Evolutionary conservation across 2,888 invertebrate genomes (phyloP).

Genomic region (Zhengitettix transpicula): DNA sequence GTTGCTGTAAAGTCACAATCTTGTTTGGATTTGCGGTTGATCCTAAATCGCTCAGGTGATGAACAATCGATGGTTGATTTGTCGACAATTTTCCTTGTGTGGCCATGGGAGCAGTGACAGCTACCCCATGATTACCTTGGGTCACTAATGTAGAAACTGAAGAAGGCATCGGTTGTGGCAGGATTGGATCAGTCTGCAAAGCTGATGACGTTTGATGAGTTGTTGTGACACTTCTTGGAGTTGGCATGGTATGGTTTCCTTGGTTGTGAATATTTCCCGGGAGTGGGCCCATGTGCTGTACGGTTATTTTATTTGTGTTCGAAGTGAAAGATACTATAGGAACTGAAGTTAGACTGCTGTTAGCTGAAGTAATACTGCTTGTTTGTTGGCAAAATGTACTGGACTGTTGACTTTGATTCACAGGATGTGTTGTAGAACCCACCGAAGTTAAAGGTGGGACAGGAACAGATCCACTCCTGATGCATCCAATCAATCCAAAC

Average conservation of each 20-base stretch:
- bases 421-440: neutral
- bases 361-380: neutral
- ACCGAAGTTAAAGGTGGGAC: conserved; percentile 3
- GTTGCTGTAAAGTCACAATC: neutral
- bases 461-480: neutral
- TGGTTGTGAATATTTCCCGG: neutral
- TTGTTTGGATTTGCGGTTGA: neutral
- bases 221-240: neutral
- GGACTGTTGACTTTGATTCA: neutral
- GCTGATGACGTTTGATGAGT: neutral
- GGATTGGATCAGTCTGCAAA: neutral
- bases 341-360: neutral
- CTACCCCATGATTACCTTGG: neutral
- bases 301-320: neutral
- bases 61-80: neutral
- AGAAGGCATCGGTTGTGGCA: neutral
- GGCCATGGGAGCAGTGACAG: neutral
- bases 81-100: neutral
- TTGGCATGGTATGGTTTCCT: neutral
- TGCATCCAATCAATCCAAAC: neutral
- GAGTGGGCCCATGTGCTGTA: neutral
- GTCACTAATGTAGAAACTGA: neutral
- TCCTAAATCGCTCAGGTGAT: neutral
- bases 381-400: neutral
- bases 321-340: neutral